Evolutionary conservation across 2,888 invertebrate species (phyloP), one percentile per base, ranked within the genome.

Genomic region (Melolontha melolontha): DNA sequence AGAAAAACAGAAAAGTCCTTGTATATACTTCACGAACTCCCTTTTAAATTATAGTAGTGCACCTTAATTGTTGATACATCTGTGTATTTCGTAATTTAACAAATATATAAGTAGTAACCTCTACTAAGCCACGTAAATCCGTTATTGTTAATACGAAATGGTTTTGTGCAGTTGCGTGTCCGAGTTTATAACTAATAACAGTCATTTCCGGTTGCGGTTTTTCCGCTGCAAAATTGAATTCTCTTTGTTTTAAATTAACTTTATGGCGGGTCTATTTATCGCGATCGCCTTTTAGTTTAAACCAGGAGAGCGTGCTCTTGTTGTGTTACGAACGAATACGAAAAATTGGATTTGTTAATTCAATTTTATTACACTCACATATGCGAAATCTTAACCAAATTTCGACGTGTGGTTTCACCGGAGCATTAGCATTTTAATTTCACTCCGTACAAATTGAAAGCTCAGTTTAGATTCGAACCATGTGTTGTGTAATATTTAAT

Each of bases 171-270:
- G 17, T 62, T 34, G 59, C 47, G 39, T 47, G 59, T 47, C 59
- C 59, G 59, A 62, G 47, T 34, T 47, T 62, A 64, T 67, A 71
- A 69, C 69, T 69, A 71, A 71, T 66, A 69, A 65, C 67, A 63
- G 70, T 55, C 63, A 65, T 70, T 70, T 70, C 70, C 70, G 59
- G 66, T 51, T 50, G 67, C 62, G 71, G 68, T 69, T 71, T 62
- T 57, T 71, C 64, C 67, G 44, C 49, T 40, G 57, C 50, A 67
- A 66, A 71, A 69, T 71, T 69, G 64, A 69, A 67, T 71, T 71
- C 69, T 47, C 59, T 59, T 62, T 49, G 59, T 62, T 39, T 22
- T 62, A 29, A 49, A 62, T 62, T 49, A 62, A 62, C 59, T 47
- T 47, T 34, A 62, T 62, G 59, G 47, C 11, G 44, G 49, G 59